Base-by-base conservation (phyloP, 1,140 invertebrate species). In the Pygmarrhopalites habei region DNA sequence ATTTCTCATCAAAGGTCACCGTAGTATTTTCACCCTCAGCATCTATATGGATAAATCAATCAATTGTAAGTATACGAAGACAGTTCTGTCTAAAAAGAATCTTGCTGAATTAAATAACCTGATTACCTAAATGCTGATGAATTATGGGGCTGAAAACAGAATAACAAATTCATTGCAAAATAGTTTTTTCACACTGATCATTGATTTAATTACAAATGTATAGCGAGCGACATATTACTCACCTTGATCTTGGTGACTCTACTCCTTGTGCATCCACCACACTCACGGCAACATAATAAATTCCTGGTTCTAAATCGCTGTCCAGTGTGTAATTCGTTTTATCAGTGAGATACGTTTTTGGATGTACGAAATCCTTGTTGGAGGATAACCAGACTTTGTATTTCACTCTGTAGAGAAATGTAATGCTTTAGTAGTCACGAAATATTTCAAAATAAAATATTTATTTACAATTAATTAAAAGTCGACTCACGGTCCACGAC, bases 261-360 rank as follows among this genome's bases (percentile, higher is more conserved):
- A 85, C 87, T 0, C 86, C 86, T 32, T 82, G 78, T 2, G 79
- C 72, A 1, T 84, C 83, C 19, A 82, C 76, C 0, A 83, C 72
- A 41, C 81, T 75, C 1, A 90, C 84, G 43, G 81, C 82, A 60
- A 87, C 83, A 32, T 82, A 82, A 71, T 87, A 82, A 21, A 80
- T 79, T 1, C 75, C 73, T 15, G 75, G 76, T 1, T 75, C 70
- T 4, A 78, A 77, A 0, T 78, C 75, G 32, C 82, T 78, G 7
- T 76, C 76, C 51, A 82, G 79, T n/a, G 81, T 72, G 52, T 81
- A 81, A 0, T 83, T 83, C 14, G 84, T 80, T 39, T 77, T 73
- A 14, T 79, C 73, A 1, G 77, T 74, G 15, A 72, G 71, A 39
- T 74, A 81, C 60, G 82, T 82, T 66, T 64, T 79, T n/a, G n/a